Conservation (phyloP, 1,140 invertebrate genomes). For the Lordiphosa mommai region DNA sequence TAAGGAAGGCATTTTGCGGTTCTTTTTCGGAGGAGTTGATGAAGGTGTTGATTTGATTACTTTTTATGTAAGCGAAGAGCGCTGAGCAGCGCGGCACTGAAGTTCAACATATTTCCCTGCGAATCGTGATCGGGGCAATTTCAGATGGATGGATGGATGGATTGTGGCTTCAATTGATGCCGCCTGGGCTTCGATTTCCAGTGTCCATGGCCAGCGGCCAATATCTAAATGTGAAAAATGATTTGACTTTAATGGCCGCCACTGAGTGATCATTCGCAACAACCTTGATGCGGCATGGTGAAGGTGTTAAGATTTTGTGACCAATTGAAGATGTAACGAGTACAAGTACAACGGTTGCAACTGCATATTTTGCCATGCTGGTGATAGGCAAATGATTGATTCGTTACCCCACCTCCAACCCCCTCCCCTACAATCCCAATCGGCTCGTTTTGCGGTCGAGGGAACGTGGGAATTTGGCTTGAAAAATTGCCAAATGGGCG, state of each 20-base stretch:
- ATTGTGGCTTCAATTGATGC: constrained; percentile 70
- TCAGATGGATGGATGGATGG: constrained; percentile 40
- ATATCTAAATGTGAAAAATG: constrained; percentile 79
- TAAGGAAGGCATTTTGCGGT: constrained; percentile 73
- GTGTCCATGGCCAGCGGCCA: constrained; percentile 32
- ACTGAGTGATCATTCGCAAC: constrained; percentile 58
- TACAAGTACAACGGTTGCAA: constrained; percentile 43
- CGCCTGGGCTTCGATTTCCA: constrained; percentile 21
- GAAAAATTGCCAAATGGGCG: constrained; percentile 38
- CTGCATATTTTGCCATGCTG: constrained; percentile 43
- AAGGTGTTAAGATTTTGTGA: constrained; percentile 76
- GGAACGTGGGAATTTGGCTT: constrained; percentile 63
- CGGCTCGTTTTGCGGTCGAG: constrained; percentile 32
- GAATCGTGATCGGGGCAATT: constrained; percentile 72
- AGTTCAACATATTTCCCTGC: constrained; percentile 54
- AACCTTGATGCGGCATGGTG: constrained; percentile 28
- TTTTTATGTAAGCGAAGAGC: constrained; percentile 66
- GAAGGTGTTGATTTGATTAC: constrained; percentile 80
- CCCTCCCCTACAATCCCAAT: constrained; percentile 30
- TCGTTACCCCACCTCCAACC: constrained; percentile 22
- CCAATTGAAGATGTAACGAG: constrained; percentile 48
- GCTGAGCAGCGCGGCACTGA: constrained; percentile 18
- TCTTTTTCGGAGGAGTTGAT: constrained; percentile 61
- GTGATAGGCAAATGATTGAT: constrained; percentile 66
- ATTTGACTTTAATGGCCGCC: constrained; percentile 79